A percentile compares a stretch with the other conserved stretches of the same genome.
Evolutionary conservation across 2,888 invertebrate genomes (phyloP).

Genomic region (Seladonia tumulorum): DNA sequence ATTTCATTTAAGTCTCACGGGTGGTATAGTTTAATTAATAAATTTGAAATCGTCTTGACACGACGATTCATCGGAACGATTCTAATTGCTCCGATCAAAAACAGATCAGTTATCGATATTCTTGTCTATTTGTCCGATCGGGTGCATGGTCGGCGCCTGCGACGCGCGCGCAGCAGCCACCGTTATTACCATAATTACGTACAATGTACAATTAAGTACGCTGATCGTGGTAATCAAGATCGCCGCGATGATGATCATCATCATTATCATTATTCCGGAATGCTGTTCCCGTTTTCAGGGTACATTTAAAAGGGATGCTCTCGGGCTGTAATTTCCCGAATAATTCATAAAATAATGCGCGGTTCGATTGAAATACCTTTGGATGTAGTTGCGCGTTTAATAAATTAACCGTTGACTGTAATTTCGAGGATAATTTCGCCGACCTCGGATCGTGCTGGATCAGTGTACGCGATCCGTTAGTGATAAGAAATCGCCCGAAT

Average conservation of each 20-base stretch:
- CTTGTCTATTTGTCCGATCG: conserved; percentile 24
- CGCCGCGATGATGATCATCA: conserved; percentile 55
- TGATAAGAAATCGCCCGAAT: conserved; percentile 45
- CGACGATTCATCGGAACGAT: neutral
- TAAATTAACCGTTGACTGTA: conserved; percentile 69
- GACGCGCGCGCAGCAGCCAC: conserved; percentile 37
- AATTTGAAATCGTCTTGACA: neutral
- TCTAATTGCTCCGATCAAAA: neutral
- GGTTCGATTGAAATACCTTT: conserved; percentile 67
- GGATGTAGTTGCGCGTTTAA: conserved; percentile 63
- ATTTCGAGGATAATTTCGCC: conserved; percentile 62
- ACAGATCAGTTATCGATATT: neutral
- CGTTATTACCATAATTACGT: conserved; percentile 68
- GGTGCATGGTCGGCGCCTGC: conserved; percentile 30
- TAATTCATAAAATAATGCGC: conserved; percentile 69
- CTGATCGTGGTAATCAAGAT: conserved; percentile 61
- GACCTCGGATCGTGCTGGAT: conserved; percentile 17
- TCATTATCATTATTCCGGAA: conserved; percentile 35
- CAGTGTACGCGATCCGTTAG: conserved; percentile 34
- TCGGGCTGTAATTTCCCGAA: conserved; percentile 65
- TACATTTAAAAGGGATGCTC: conserved; percentile 57
- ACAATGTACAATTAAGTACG: conserved; percentile 61
- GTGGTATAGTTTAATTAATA: neutral
- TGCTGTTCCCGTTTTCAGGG: conserved; percentile 43
- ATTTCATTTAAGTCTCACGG: neutral